A percentile compares a stretch with the other conserved stretches of the same genome.
phyloP scores from a whole-genome alignment of 92 coral and sea anemone species.

The Meandrina meandrites region DNA sequence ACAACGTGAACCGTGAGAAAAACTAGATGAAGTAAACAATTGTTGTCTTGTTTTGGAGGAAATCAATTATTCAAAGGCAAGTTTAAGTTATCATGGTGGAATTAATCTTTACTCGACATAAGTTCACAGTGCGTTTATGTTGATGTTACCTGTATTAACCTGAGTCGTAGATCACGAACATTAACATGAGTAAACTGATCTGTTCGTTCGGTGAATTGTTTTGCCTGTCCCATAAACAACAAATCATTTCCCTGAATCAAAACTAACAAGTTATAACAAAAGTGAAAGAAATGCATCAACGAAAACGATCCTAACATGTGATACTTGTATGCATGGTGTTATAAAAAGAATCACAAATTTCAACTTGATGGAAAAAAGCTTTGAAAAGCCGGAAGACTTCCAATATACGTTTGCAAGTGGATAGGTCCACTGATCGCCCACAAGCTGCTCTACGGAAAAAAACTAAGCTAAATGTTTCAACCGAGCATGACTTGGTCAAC shows the following conservation, averaged over 20 bases:
- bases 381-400: neutral
- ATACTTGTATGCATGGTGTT: neutral
- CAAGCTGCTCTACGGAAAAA: too few relatives aligned
- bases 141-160: neutral
- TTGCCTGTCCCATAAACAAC: neutral
- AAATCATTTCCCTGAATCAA: neutral
- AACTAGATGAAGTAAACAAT: neutral
- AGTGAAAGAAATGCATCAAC: neutral
- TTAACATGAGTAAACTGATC: neutral
- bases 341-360: neutral
- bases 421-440: too few relatives aligned
- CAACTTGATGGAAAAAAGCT: neutral
- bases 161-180: neutral
- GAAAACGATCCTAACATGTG: neutral
- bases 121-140: neutral
- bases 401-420: too few relatives aligned
- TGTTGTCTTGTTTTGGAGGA: neutral
- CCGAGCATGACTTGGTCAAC: neutral
- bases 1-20: slow-evolving; percentile 13
- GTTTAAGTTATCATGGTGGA: neutral
- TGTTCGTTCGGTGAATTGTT: neutral
- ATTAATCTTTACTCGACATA: neutral
- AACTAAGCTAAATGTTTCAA: neutral
- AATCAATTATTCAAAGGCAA: neutral
- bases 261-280: neutral